These are phyloP conservation scores for Diachasma alloeum DNA, from an alignment of 1,140 invertebrate genomes.

Conservation along the genomic window DNA sequence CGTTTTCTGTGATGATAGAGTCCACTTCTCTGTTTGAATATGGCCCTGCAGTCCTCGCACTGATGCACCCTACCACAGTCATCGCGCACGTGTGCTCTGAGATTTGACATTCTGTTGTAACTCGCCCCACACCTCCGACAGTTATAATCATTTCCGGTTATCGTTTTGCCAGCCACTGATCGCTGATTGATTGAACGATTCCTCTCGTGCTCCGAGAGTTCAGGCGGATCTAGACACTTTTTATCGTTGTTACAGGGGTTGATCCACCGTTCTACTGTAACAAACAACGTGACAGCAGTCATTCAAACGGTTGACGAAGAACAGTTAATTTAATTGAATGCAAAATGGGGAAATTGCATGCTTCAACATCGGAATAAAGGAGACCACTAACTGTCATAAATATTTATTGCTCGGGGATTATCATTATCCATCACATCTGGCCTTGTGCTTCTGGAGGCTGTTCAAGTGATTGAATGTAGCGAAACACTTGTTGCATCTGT, in stretches of 20 bases:
- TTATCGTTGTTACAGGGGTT: neutral
- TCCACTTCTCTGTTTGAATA: neutral
- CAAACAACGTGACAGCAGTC: neutral
- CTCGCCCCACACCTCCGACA: neutral
- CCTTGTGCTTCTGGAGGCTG: neutral
- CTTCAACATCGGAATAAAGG: neutral
- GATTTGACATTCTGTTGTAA: neutral
- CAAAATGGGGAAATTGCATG: neutral
- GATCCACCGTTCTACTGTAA: neutral
- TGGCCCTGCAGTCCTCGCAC: conserved; percentile 12
- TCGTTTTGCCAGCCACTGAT: neutral
- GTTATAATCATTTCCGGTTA: neutral
- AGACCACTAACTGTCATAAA: neutral
- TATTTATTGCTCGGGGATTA: neutral
- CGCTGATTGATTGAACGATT: neutral
- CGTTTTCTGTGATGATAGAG: neutral
- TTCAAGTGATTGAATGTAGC: neutral
- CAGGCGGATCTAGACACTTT: neutral
- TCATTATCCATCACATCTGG: neutral
- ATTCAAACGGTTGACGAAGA: neutral
- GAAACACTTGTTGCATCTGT: neutral
- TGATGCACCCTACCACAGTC: conserved; percentile 12
- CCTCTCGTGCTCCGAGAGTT: neutral
- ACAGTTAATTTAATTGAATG: neutral
- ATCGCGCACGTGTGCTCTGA: conserved; percentile 6